A percentile compares a stretch with the other conserved stretches of the same genome.
Conservation (phyloP, 2,888 invertebrate genomes). For the Anodontia alba region DNA sequence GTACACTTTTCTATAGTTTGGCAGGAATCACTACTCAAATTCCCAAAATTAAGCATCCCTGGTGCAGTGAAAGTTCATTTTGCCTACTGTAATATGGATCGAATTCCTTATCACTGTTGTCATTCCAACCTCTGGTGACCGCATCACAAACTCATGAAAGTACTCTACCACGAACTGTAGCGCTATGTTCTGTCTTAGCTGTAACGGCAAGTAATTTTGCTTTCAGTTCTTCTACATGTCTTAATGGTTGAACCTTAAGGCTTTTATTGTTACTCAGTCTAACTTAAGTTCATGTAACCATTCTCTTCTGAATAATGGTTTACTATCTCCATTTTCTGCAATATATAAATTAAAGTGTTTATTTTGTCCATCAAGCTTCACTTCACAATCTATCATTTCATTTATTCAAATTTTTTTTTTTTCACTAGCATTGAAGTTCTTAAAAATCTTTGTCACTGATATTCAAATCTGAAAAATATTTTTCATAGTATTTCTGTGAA, state of each 20-base stretch:
- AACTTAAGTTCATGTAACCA: conserved; percentile 42
- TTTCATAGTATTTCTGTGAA: too few relatives aligned
- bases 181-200: background rate
- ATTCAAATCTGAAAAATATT: too few relatives aligned
- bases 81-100: too few relatives aligned
- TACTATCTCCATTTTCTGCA: too few relatives aligned
- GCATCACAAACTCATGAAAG: conserved; percentile 29
- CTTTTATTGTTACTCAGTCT: too few relatives aligned
- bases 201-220: conserved; percentile 69
- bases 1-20: conserved; percentile 51
- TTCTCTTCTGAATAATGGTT: conserved; percentile 52
- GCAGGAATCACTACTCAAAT: conserved; percentile 71
- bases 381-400: conserved; percentile 32
- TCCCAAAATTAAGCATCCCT: too few relatives aligned
- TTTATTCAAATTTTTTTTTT: conserved; percentile 17
- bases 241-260: too few relatives aligned
- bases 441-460: conserved; percentile 27
- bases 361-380: conserved; percentile 19
- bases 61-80: too few relatives aligned
- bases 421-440: conserved; percentile 51
- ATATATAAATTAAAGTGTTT: conserved; percentile 44
- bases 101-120: too few relatives aligned
- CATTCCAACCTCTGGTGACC: too few relatives aligned
- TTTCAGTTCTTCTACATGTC: too few relatives aligned
- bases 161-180: conserved; percentile 25